Conservation (phyloP, 1,140 invertebrate species). For the Drosophila insularis region DNA sequence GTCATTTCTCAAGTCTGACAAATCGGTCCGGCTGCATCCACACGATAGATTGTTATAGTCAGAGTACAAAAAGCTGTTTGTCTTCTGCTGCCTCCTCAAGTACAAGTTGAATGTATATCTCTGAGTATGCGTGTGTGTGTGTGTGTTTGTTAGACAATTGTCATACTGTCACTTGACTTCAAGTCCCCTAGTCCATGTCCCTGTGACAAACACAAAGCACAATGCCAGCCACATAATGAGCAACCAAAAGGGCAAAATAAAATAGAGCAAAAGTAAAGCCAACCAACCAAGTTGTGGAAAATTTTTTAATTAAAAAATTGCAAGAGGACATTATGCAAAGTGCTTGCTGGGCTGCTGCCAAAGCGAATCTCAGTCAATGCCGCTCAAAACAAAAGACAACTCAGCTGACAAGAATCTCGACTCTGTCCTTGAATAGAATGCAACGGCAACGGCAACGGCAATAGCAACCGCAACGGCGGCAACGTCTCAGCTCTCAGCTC, state of each 20-base stretch:
- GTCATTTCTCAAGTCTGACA: slow-evolving; percentile 70
- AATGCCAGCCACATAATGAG: slow-evolving; percentile 66
- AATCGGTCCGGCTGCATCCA: slow-evolving; percentile 44
- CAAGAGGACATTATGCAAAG: slow-evolving; percentile 58
- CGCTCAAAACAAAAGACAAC: slow-evolving; percentile 40
- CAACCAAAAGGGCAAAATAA: slow-evolving; percentile 34
- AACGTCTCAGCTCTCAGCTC: slow-evolving; percentile 2
- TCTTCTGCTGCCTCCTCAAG: slow-evolving; percentile 35
- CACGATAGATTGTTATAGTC: slow-evolving; percentile 10
- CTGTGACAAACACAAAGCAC: slow-evolving; percentile 43
- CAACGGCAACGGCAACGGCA: not conserved
- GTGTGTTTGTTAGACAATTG: slow-evolving; percentile 59
- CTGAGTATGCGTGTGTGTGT: not conserved
- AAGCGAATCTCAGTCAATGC: slow-evolving; percentile 55
- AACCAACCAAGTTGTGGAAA: slow-evolving; percentile 60
- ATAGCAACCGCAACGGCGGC: slow-evolving; percentile 19
- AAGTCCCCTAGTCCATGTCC: slow-evolving; percentile 27
- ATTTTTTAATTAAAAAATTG: slow-evolving; percentile 79
- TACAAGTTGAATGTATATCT: slow-evolving; percentile 18
- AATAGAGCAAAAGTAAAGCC: slow-evolving; percentile 25
- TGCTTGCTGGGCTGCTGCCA: slow-evolving; percentile 27
- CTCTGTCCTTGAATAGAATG: slow-evolving; percentile 7
- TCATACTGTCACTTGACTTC: slow-evolving; percentile 66
- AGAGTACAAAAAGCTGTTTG: slow-evolving; percentile 45
- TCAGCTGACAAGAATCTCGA: slow-evolving; percentile 43